phyloP scores from a whole-genome alignment of 92 coral and sea anemone genomes.

The Umimayanthus chanpuru region DNA sequence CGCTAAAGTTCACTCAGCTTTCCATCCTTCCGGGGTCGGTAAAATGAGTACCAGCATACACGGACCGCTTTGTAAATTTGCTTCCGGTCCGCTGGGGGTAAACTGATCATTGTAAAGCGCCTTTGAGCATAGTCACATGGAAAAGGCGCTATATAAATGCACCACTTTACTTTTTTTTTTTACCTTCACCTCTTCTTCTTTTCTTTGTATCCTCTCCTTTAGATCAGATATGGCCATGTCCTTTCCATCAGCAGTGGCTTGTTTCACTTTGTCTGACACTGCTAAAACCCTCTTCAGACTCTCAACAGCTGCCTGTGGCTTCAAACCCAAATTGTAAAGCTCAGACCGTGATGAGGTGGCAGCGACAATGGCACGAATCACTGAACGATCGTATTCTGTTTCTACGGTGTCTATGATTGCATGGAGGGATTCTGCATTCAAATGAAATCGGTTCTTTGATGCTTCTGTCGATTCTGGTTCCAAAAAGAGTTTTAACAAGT shows the following conservation, averaged over 20 bases:
- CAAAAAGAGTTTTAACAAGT: constrained; percentile 27
- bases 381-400: constrained; percentile 55
- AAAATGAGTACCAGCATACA: no score
- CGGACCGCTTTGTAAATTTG: no score
- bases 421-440: constrained; percentile 52
- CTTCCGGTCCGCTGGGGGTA: no score
- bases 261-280: constrained; percentile 42
- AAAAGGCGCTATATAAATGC: no score
- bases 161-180: no score
- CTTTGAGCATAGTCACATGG: no score
- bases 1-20: no score
- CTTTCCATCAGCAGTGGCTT: constrained; percentile 50
- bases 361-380: constrained; percentile 44
- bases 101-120: no score
- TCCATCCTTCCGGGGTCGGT: no score
- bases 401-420: constrained; percentile 52
- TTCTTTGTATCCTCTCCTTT: constrained; percentile 40
- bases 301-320: constrained; percentile 51
- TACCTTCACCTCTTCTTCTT: constrained; percentile 33
- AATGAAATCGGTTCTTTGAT: constrained; percentile 35
- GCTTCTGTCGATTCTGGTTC: constrained; percentile 4
- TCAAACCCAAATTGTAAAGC: constrained; percentile 47
- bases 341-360: constrained; percentile 48
- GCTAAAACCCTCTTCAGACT: constrained; percentile 41
- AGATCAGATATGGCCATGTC: constrained; percentile 39